Evolutionary conservation across 2,797 vertebrate species (phyloP).

Genomic region (Hemitrygon akajei): DNA sequence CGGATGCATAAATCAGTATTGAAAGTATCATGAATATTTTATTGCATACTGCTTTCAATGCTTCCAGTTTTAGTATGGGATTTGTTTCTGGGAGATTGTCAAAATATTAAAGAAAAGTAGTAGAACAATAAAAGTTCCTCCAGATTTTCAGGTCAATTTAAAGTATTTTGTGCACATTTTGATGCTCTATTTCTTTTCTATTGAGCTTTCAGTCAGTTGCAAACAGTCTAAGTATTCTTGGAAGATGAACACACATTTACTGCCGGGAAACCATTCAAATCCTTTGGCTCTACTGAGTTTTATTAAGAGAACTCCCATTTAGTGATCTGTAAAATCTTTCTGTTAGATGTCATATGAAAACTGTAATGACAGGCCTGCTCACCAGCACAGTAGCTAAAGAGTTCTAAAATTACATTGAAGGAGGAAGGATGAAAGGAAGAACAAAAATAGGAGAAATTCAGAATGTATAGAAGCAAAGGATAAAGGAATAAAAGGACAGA

Average conservation of each 20-base stretch:
- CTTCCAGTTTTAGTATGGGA: not conserved
- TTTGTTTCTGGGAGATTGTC: not conserved
- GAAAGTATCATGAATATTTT: conserved; percentile 26
- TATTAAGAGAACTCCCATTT: not conserved
- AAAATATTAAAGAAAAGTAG: not conserved
- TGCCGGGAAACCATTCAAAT: not conserved
- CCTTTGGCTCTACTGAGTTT: not conserved
- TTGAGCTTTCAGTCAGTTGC: not conserved
- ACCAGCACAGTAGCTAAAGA: too few species aligned
- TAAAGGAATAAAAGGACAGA: not conserved
- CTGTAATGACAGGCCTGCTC: not conserved
- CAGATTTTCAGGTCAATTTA: not conserved
- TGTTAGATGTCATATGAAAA: too few species aligned
- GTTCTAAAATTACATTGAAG: not conserved
- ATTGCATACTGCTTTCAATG: not conserved
- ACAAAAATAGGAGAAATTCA: too few species aligned
- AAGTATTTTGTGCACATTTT: conserved; percentile 24
- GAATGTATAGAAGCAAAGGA: not conserved
- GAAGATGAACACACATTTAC: not conserved
- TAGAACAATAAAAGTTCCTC: conserved; percentile 6
- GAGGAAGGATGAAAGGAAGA: too few species aligned
- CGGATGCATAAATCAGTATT: conserved; percentile 9
- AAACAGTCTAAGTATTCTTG: not conserved
- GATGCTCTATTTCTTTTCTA: not conserved
- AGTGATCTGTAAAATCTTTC: not conserved